Evolutionary conservation across 2,888 invertebrate species (phyloP).

Genomic region (Agrochola litura): DNA sequence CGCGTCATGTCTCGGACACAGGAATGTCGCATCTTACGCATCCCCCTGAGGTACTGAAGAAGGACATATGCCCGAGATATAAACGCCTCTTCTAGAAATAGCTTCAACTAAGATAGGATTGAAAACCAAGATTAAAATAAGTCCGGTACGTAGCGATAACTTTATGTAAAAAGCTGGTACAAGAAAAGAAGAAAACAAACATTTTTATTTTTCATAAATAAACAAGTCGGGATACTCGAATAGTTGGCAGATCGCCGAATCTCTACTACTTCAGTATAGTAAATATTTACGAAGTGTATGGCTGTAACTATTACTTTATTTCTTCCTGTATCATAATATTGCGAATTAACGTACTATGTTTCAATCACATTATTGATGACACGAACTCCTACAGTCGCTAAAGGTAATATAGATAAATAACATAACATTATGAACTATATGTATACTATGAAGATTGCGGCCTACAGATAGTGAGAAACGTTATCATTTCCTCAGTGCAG

Average conservation of each 20-base stretch:
- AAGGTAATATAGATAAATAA: conserved; percentile 47
- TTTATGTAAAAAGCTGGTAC: conserved; percentile 26
- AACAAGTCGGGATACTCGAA: conserved; percentile 39
- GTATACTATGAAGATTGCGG: conserved; percentile 23
- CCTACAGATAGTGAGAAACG: neutral
- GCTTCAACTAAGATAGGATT: conserved; percentile 23
- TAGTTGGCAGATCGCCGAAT: conserved; percentile 64
- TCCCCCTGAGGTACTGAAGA: conserved; percentile 8
- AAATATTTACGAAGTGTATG: conserved; percentile 60
- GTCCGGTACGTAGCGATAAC: conserved; percentile 28
- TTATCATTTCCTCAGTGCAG: conserved; percentile 23
- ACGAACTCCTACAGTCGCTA: conserved; percentile 19
- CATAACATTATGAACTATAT: conserved; percentile 47
- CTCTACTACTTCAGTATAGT: conserved; percentile 49
- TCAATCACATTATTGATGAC: conserved; percentile 25
- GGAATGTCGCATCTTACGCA: conserved; percentile 47
- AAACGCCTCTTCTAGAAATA: conserved; percentile 30
- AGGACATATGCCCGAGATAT: conserved; percentile 9
- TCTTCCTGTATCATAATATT: conserved; percentile 58
- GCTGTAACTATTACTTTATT: conserved; percentile 51
- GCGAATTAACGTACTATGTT: conserved; percentile 39
- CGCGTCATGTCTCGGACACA: conserved; percentile 27
- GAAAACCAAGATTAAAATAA: conserved; percentile 36
- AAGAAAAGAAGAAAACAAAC: conserved; percentile 38
- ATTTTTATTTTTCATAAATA: conserved; percentile 41